phyloP scores from a whole-genome alignment of 1,140 invertebrate genomes.

The Cydia pomonella region DNA sequence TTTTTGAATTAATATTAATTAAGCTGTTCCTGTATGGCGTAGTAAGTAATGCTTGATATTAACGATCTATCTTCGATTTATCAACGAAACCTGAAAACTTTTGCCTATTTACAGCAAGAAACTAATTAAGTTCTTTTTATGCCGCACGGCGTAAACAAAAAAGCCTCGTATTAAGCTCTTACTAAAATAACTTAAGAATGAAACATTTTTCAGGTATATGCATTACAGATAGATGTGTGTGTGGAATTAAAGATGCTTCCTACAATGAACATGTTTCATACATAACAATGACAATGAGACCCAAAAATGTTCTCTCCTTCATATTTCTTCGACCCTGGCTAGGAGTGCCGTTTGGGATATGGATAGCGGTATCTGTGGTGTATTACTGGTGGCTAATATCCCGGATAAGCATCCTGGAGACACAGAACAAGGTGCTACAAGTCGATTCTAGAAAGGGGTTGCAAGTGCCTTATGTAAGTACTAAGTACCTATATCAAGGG shows the following conservation, averaged over 20 bases:
- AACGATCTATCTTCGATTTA: neutral
- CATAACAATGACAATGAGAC: conserved; percentile 57
- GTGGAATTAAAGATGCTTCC: neutral
- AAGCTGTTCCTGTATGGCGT: conserved; percentile 15
- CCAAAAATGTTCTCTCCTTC: conserved; percentile 71
- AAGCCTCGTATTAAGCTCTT: neutral
- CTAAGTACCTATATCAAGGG: conserved; percentile 20
- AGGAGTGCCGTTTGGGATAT: conserved; percentile 68
- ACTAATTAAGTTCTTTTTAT: too few relatives aligned
- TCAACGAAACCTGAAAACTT: neutral
- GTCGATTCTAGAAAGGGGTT: conserved; percentile 55
- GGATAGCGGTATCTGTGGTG: conserved; percentile 66
- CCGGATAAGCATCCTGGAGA: conserved; percentile 67
- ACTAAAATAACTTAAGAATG: neutral
- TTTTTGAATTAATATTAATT: conserved; percentile 9
- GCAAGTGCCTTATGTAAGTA: conserved; percentile 64
- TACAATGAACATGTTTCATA: neutral
- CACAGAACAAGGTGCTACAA: conserved; percentile 75
- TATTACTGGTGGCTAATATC: conserved; percentile 76
- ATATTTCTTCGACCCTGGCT: conserved; percentile 77
- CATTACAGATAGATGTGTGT: neutral
- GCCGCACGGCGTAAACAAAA: too few relatives aligned
- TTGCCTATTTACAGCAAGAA: neutral
- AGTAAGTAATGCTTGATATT: neutral
- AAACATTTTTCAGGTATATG: neutral